A percentile compares a stretch with the other conserved stretches of the same genome.
Evolutionary conservation across 1,140 invertebrate species (phyloP).

Genomic region (Diplogasteroides magnus): DNA sequence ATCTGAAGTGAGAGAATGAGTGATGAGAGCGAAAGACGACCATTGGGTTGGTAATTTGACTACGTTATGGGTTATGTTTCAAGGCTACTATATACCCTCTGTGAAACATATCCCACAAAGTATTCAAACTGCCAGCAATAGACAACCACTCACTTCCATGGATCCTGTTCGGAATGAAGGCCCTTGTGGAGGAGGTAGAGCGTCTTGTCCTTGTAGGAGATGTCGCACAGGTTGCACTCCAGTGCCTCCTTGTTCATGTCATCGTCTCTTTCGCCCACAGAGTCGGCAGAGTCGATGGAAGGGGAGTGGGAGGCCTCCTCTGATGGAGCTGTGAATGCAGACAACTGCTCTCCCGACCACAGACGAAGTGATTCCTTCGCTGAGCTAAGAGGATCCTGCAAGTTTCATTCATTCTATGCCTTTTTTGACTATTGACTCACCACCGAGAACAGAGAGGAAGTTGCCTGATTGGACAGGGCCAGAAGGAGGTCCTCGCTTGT

Average conservation of each 20-base stretch:
- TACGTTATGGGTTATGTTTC: too few relatives aligned
- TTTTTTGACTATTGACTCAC: too few relatives aligned
- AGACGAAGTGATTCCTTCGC: too few relatives aligned
- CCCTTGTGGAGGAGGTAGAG: slow-evolving; percentile 94
- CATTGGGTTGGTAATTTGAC: too few relatives aligned
- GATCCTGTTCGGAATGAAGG: slow-evolving; percentile 83
- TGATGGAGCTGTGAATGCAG: neutral
- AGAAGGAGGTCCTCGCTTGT: slow-evolving; percentile 13
- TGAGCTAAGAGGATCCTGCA: too few relatives aligned
- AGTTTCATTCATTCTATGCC: too few relatives aligned
- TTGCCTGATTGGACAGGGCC: slow-evolving; percentile 8
- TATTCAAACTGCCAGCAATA: neutral
- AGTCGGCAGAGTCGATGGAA: neutral
- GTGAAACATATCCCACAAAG: neutral
- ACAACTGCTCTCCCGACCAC: too few relatives aligned
- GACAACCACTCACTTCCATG: slow-evolving; percentile 68
- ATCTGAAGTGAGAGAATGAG: slow-evolving; percentile 56
- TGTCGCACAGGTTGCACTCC: slow-evolving; percentile 80
- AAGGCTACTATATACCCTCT: too few relatives aligned
- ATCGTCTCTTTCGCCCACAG: neutral
- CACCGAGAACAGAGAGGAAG: neutral
- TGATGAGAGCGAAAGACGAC: too few relatives aligned
- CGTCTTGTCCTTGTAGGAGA: slow-evolving; percentile 87
- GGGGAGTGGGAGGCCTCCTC: neutral
- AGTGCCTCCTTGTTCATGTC: slow-evolving; percentile 46